Base-by-base conservation (phyloP, 2,113 vertebrate species). In the Coracopsis vasa region DNA sequence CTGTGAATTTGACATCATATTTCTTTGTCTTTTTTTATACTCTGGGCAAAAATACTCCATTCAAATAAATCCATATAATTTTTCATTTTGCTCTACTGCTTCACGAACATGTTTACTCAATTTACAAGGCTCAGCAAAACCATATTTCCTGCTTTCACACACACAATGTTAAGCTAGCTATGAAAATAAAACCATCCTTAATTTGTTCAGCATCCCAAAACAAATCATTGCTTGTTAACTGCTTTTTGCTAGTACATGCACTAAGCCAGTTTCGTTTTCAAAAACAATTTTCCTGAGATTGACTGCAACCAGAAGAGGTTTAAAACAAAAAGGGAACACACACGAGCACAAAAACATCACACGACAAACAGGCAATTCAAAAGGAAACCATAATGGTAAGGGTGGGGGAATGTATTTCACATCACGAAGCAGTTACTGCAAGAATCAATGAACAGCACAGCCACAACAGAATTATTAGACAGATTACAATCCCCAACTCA, bases 401-500 rank as follows among this genome's bases (percentile, higher is more conserved):
- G 95, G 70, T 41, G 77, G 95, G 84, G 86, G 64, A 92, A 96
- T 28, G 13, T 62, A 96, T 91, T 94, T 97, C 95, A 94, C 73
- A 80, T 77, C 86, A 85, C 25, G 8, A 88, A 88, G 88, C 53
- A 47, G 87, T 61, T 90, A 67, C 70, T 41, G 79, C 66, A 71
- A 64, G 62, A 89, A 97, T 97, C 95, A 95, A 96, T 94, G 92
- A 56, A 69, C 8, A 93, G 61, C 37, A 72, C 1, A 84, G 91
- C 87, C 95, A 90, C 94, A 88, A 92, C 5, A 80, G 71, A 94
- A 95, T 88, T 96, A 95, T 67, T 58, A 96, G 85, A 74, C 24
- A 97, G 79, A 91, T 80, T 78, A 92, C 77, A 90, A 91, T 47
- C 47, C 15, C 45, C n/a, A 10, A 17, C 89, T 94, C 79, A 90